Evolutionary conservation across 2,113 vertebrate genomes (phyloP), one percentile per base, ranked within the genome.

Genomic region (Lycocorax pyrrhopterus): DNA sequence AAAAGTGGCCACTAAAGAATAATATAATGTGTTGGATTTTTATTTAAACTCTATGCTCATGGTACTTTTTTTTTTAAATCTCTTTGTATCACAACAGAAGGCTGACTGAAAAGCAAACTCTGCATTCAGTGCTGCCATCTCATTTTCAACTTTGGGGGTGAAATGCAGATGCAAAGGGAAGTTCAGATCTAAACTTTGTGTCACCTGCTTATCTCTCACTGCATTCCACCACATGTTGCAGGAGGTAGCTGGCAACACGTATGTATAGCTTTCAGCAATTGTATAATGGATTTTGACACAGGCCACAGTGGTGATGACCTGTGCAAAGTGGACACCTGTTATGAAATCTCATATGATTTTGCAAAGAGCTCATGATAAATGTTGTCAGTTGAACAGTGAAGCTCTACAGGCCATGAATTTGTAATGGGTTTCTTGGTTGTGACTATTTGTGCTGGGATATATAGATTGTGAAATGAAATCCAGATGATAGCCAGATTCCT

Each of bases 291-390:
- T 93, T 96, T 90, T 93, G 96, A 96, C 90, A 90, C 92, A 95
- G 84, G 88, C 92, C 90, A 93, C 88, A 39, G 62, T 47, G 69
- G 73, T 92, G 93, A 93, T 84, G 92, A 95, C 93, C 94, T 96
- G n/a, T 81, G 86, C 0, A 37, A 96, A 96, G 92, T 94, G 92
- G 96, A 96, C 94, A 94, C 90, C 94, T 97, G 94, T 95, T 97
- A 92, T 25, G 80, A 96, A 94, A 93, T 90, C 94, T 97, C 85
- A 75, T 94, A 93, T 97, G 96, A 96, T 96, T 97, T 95, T 95
- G 86, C 83, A 92, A 96, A 92, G 75, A 82, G 77, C 90, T 94
- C 69, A 51, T 95, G 94, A 96, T 92, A 93, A 93, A 90, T 91
- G 93, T 84, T 96, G 94, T 96, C 96, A 90, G 83, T 94, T 92